phyloP scores from a whole-genome alignment of 53 echinoderm and acorn worm genomes.

The Echinarachnius parma region DNA sequence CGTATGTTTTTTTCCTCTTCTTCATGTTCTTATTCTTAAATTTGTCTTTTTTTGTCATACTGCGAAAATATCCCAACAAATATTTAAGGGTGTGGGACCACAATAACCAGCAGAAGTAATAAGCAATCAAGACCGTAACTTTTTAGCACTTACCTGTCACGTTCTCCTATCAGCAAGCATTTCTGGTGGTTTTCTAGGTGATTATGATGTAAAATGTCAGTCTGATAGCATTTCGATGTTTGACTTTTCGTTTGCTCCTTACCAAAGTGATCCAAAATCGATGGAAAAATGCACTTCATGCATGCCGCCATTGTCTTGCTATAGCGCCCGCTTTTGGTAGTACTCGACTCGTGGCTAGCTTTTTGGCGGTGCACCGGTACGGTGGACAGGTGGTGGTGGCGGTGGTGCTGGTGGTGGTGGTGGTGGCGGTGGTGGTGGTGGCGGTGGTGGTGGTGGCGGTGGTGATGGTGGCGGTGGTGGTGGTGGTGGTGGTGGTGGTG shows the following conservation, averaged over 20 bases:
- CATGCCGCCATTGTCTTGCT: conserved; percentile 53
- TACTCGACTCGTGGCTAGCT: background rate
- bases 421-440: conserved; percentile 9
- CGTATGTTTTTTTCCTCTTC: no score
- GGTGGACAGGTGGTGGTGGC: no score
- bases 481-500: no score
- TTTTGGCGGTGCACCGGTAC: background rate
- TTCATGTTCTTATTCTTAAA: no score
- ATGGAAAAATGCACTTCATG: conserved; percentile 55
- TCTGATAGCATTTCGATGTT: background rate
- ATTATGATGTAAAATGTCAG: conserved; percentile 14
- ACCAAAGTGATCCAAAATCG: background rate
- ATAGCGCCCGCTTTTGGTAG: background rate
- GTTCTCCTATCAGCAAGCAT: conserved; percentile 48
- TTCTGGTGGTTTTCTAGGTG: conserved; percentile 9
- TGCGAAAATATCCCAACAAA: no score
- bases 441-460: background rate
- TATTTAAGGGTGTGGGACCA: no score
- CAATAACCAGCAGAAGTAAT: no score
- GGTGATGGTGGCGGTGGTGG: background rate
- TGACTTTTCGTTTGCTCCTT: no score
- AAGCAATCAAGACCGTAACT: no score
- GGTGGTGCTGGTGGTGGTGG: no score
- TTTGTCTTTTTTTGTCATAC: no score
- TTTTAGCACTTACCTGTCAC: conserved; percentile 34